A percentile compares a stretch with the other conserved stretches of the same genome.
These are phyloP conservation scores for Pica pica DNA, from an alignment of 2,113 vertebrate genomes.

Conservation along the genomic window DNA sequence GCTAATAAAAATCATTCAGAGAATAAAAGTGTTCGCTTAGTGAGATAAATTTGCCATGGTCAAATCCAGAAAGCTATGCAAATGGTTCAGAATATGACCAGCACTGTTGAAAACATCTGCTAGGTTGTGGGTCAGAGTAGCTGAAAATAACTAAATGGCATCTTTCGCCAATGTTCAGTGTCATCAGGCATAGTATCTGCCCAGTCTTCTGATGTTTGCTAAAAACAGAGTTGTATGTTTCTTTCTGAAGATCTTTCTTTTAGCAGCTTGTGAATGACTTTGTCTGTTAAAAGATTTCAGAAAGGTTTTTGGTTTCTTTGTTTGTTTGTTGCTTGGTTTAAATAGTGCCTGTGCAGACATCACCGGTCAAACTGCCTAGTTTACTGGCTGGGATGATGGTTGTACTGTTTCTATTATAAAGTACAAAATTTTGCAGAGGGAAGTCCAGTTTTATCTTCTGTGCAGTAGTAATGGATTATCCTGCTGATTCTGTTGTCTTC, in stretches of 20 bases:
- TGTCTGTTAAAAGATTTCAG: not conserved
- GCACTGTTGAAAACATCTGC: not conserved
- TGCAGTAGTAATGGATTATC: not conserved
- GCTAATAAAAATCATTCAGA: not conserved
- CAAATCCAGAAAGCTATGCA: not conserved
- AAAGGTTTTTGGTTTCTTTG: not conserved
- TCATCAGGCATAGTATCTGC: fast-evolving
- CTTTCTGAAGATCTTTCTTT: not conserved
- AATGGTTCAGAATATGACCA: not conserved
- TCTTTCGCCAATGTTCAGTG: not conserved
- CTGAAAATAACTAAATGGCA: not conserved
- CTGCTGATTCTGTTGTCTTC: not conserved
- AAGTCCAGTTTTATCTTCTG: not conserved
- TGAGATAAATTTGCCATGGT: not conserved
- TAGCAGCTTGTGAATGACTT: not conserved
- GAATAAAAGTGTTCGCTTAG: not conserved
- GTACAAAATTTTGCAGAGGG: not conserved
- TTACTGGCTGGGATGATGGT: not conserved
- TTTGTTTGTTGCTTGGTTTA: not conserved
- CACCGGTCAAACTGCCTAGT: not conserved
- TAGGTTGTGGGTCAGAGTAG: fast-evolving
- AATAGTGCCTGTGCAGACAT: not conserved
- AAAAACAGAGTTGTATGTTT: not conserved
- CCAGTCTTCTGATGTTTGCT: not conserved
- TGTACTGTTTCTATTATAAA: not conserved